Conservation (phyloP, 2,113 vertebrate genomes). For the Columbina picui region DNA sequence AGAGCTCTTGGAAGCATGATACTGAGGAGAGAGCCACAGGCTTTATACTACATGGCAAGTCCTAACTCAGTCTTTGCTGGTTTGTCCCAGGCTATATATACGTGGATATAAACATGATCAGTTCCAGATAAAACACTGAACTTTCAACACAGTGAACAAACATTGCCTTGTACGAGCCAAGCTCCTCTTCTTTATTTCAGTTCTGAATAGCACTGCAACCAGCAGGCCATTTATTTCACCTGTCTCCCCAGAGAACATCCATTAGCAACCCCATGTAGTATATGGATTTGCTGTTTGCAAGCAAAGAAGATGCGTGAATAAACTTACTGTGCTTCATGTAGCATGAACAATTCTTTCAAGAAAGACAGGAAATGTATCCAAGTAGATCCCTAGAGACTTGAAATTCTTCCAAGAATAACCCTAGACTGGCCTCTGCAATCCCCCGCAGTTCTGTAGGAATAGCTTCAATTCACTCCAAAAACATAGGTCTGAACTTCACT, state of each 20-base stretch:
- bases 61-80: background rate
- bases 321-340: background rate
- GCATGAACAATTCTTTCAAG: conserved; percentile 44
- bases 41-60: background rate
- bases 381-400: conserved; percentile 52
- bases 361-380: conserved; percentile 38
- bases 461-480: background rate
- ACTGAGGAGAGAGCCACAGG: background rate
- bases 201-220: background rate
- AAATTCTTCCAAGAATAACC: conserved; percentile 70
- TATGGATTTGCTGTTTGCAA: background rate
- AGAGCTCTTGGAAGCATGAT: background rate
- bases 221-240: background rate
- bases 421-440: conserved; percentile 53
- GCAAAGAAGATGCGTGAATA: background rate
- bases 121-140: background rate
- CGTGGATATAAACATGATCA: fast-evolving
- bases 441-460: conserved; percentile 1
- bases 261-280: background rate
- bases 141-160: background rate
- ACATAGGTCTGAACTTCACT: background rate
- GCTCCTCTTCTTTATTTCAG: background rate
- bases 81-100: background rate
- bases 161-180: background rate
- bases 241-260: background rate